Evolutionary conservation across 2,113 vertebrate genomes (phyloP).

Genomic region (Eptesicus fuscus): DNA sequence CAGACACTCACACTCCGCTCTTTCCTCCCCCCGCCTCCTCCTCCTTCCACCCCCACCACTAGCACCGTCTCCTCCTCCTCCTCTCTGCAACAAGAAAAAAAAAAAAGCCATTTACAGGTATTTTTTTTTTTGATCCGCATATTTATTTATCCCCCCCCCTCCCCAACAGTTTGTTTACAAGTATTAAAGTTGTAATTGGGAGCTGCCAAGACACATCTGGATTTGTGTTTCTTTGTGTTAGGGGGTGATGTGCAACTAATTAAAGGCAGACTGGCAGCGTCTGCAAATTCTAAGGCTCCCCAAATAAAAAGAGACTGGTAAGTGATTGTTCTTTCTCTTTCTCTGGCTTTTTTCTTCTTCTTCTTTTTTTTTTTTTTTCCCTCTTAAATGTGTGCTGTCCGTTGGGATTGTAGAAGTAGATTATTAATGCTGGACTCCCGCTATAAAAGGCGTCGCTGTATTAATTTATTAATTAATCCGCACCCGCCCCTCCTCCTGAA

Average conservation of each 20-base stretch:
- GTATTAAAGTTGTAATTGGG: slow-evolving; percentile 84
- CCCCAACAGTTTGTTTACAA: slow-evolving; percentile 83
- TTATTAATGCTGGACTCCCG: slow-evolving; percentile 80
- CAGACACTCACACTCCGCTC: slow-evolving; percentile 73
- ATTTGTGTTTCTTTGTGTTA: slow-evolving; percentile 85
- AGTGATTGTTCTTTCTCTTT: slow-evolving; percentile 86
- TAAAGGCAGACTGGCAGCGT: slow-evolving; percentile 91
- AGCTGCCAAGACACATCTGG: slow-evolving; percentile 84
- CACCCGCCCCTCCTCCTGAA: slow-evolving; percentile 87
- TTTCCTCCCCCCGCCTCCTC: slow-evolving; percentile 73
- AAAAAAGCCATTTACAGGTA: slow-evolving; percentile 81
- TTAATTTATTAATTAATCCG: slow-evolving; percentile 89
- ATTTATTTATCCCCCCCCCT: slow-evolving; percentile 71
- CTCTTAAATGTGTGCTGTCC: slow-evolving; percentile 72
- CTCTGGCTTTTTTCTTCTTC: background rate
- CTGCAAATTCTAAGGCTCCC: slow-evolving; percentile 87
- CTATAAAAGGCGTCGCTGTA: slow-evolving; percentile 81
- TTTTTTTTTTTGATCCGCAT: slow-evolving; percentile 79
- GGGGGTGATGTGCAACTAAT: slow-evolving; percentile 91
- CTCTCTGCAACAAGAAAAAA: slow-evolving; percentile 79
- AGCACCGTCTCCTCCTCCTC: slow-evolving; percentile 75
- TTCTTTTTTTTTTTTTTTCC: too few species aligned
- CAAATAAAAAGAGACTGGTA: slow-evolving; percentile 93
- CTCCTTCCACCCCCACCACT: slow-evolving; percentile 72
- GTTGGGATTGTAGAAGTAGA: slow-evolving; percentile 83